phyloP scores from a whole-genome alignment of 2,888 invertebrate species.

The Idaea straminata region DNA sequence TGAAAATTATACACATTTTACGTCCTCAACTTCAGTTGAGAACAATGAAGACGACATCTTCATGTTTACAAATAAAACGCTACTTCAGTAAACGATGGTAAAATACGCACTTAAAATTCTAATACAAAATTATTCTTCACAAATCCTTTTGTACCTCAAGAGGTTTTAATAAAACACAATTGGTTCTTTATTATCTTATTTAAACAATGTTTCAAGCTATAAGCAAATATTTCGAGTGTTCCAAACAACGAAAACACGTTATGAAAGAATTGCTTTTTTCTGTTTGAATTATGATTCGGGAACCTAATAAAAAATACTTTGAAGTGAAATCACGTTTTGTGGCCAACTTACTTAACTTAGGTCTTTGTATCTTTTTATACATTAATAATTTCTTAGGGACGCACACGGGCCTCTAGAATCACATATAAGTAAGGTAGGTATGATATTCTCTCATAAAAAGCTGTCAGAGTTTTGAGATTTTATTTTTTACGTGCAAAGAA shows the following conservation, averaged over 20 bases:
- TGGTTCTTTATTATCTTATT: constrained; percentile 44
- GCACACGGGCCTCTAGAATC: constrained; percentile 50
- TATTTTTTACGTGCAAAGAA: constrained; percentile 71
- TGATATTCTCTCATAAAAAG: constrained; percentile 60
- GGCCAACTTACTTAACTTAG: constrained; percentile 59
- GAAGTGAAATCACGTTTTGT: constrained; percentile 64
- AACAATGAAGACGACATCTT: background rate
- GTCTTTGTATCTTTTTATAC: constrained; percentile 65
- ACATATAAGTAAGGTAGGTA: constrained; percentile 53
- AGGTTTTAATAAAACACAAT: constrained; percentile 40
- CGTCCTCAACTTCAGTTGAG: background rate
- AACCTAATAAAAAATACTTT: constrained; percentile 56
- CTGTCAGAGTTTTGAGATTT: constrained; percentile 66
- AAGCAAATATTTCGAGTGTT: constrained; percentile 39
- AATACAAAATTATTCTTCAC: constrained; percentile 29
- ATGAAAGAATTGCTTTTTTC: constrained; percentile 47
- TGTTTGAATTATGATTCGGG: constrained; percentile 53
- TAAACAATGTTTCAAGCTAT: constrained; percentile 46
- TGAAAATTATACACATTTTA: background rate
- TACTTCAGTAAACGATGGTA: background rate
- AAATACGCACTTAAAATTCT: constrained; percentile 7
- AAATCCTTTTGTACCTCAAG: constrained; percentile 37
- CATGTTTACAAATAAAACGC: constrained; percentile 1
- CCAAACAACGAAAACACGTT: constrained; percentile 46
- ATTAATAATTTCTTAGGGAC: constrained; percentile 66